A percentile compares a stretch with the other conserved stretches of the same genome.
These are phyloP conservation scores for Nycteola revayana DNA, from an alignment of 2,888 invertebrate species.

Conservation along the genomic window DNA sequence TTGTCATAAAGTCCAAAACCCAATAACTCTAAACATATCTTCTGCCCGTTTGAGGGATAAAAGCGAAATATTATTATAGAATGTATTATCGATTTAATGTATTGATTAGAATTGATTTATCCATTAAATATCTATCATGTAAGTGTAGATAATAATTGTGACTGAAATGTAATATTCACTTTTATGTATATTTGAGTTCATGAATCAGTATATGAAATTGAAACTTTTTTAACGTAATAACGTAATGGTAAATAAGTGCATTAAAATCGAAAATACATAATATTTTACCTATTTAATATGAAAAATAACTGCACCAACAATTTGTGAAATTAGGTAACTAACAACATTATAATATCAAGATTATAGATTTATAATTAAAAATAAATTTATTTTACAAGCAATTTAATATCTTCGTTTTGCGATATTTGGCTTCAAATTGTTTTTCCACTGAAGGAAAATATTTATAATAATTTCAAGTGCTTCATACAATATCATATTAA, in stretches of 20 bases:
- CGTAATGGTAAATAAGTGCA: too few species aligned
- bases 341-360: slow-evolving; percentile 59
- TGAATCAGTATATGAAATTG: too few species aligned
- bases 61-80: too few species aligned
- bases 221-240: too few species aligned
- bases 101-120: too few species aligned
- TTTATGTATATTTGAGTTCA: too few species aligned
- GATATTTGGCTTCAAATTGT: slow-evolving; percentile 72
- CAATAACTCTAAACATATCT: too few species aligned
- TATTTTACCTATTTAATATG: slow-evolving; percentile 13
- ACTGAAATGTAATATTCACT: too few species aligned
- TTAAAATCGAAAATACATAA: slow-evolving; percentile 16
- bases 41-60: too few species aligned
- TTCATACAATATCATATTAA: slow-evolving; percentile 12
- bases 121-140: too few species aligned
- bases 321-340: slow-evolving; percentile 73
- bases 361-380: slow-evolving; percentile 51
- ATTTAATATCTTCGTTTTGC: slow-evolving; percentile 55
- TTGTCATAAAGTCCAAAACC: too few species aligned
- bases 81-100: slow-evolving; percentile 10
- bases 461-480: slow-evolving; percentile 41
- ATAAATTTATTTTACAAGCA: slow-evolving; percentile 45
- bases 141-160: too few species aligned
- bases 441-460: slow-evolving; percentile 42
- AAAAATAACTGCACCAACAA: slow-evolving; percentile 56